Evolutionary conservation across 2,888 invertebrate genomes (phyloP).

Genomic region (Laothoe populi): DNA sequence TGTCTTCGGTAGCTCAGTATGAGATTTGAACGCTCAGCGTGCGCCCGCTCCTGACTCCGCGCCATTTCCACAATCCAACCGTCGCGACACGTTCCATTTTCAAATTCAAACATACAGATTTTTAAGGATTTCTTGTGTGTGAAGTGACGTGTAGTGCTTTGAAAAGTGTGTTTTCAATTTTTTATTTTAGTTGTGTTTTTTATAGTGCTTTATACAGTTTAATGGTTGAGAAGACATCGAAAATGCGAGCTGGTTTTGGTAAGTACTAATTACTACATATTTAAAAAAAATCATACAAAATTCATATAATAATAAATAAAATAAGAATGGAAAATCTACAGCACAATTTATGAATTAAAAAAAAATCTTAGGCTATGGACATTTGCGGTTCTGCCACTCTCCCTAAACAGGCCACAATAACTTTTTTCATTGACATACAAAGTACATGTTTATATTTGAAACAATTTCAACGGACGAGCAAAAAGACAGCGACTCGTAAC

Average conservation of each 20-base stretch:
- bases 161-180: slow-evolving; percentile 31
- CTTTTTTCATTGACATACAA: background rate
- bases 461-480: slow-evolving; percentile 25
- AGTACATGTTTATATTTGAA: slow-evolving; percentile 19
- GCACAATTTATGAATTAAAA: background rate
- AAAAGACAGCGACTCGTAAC: slow-evolving; percentile 30
- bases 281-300: no score
- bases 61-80: slow-evolving; percentile 53
- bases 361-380: background rate
- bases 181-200: slow-evolving; percentile 8
- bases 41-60: slow-evolving; percentile 63
- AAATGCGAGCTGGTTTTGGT: slow-evolving; percentile 46
- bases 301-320: no score
- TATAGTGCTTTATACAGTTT: background rate
- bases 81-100: slow-evolving; percentile 49
- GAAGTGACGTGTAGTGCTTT: slow-evolving; percentile 46
- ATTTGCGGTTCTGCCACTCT: no score
- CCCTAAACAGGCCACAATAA: background rate
- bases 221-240: slow-evolving; percentile 30
- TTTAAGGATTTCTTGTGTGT: slow-evolving; percentile 42
- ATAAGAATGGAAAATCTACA: no score
- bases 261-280: slow-evolving; percentile 32
- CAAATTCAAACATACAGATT: slow-evolving; percentile 40
- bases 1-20: slow-evolving; percentile 71
- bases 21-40: slow-evolving; percentile 71